A percentile compares a stretch with the other conserved stretches of the same genome.
phyloP scores from a whole-genome alignment of 2,113 vertebrate genomes.

The Cebidichthys violaceus region DNA sequence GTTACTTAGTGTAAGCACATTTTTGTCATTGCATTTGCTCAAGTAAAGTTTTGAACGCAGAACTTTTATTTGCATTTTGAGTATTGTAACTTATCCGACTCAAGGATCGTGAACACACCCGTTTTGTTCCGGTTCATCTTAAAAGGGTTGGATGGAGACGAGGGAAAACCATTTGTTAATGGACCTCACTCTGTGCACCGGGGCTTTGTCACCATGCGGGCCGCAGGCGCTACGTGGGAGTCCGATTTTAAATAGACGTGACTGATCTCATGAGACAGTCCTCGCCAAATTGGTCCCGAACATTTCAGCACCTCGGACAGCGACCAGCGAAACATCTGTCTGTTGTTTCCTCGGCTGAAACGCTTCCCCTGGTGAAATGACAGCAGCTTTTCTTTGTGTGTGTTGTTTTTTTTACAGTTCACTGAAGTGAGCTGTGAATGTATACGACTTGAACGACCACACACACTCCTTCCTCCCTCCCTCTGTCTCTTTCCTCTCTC shows the following conservation, averaged over 20 bases:
- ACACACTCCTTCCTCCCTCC: neutral
- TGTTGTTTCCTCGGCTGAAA: too few species aligned
- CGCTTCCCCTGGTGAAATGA: neutral
- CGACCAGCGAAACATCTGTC: neutral
- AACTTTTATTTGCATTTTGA: neutral
- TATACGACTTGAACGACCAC: too few species aligned
- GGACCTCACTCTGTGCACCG: neutral
- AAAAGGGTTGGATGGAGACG: neutral
- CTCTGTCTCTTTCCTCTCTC: neutral
- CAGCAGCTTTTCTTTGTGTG: neutral
- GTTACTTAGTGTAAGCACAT: neutral
- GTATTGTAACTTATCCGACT: neutral
- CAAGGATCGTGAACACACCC: neutral
- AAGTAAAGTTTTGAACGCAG: neutral
- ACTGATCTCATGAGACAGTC: neutral
- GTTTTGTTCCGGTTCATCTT: neutral
- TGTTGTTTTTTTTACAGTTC: neutral
- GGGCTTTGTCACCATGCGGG: slow-evolving; percentile 49
- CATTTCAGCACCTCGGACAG: neutral
- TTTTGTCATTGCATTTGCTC: neutral
- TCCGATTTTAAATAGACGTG: slow-evolving; percentile 12
- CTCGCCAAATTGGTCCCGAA: neutral
- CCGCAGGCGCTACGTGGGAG: slow-evolving; percentile 22
- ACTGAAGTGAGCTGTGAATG: neutral
- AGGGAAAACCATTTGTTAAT: neutral